Evolutionary conservation across 2,888 invertebrate genomes (phyloP).

Genomic region (Lycaena phlaeas): DNA sequence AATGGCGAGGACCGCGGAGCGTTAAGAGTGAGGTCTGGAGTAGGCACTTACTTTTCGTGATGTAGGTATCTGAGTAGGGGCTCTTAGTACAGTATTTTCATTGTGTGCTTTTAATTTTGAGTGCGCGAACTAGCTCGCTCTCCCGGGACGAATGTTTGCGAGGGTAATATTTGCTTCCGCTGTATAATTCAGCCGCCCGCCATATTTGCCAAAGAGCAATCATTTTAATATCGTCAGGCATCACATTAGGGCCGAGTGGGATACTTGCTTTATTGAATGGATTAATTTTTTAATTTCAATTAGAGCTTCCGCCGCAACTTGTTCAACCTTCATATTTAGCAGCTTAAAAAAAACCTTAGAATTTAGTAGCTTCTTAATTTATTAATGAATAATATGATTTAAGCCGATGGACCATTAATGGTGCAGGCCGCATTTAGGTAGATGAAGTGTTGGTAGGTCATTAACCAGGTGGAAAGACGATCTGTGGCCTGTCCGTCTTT

Average conservation of each 20-base stretch:
- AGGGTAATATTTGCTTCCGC: conserved; percentile 75
- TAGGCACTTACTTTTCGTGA: conserved; percentile 68
- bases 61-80: conserved; percentile 63
- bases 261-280: conserved; percentile 52
- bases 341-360: too few relatives aligned
- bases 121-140: conserved; percentile 76
- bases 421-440: too few relatives aligned
- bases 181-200: conserved; percentile 76
- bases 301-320: conserved; percentile 17
- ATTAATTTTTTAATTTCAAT: conserved; percentile 62
- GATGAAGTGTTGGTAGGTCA: too few relatives aligned
- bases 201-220: conserved; percentile 77
- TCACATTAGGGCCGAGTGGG: conserved; percentile 64
- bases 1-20: conserved; percentile 52
- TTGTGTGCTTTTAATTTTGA: conserved; percentile 78
- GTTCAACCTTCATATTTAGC: too few relatives aligned
- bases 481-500: too few relatives aligned
- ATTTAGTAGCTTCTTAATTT: too few relatives aligned
- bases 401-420: too few relatives aligned
- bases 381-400: too few relatives aligned
- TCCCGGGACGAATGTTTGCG: conserved; percentile 73
- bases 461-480: too few relatives aligned
- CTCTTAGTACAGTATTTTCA: conserved; percentile 70
- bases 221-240: conserved; percentile 75
- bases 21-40: conserved; percentile 61